A percentile compares a stretch with the other conserved stretches of the same genome.
Evolutionary conservation across 2,797 vertebrate genomes (phyloP).

Genomic region (Lepus oiostolus): DNA sequence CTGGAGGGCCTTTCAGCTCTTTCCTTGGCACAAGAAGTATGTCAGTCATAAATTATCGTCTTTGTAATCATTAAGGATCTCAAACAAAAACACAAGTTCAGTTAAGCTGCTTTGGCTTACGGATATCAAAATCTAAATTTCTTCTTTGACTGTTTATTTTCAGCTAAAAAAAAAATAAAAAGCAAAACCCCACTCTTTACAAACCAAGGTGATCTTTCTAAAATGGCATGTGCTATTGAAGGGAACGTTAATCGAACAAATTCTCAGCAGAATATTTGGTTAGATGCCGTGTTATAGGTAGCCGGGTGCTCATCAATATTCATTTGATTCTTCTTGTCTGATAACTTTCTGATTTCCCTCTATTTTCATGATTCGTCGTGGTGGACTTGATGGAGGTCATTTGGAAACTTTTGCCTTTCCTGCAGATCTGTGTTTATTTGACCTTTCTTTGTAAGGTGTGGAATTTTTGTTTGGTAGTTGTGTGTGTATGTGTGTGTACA

Average conservation of each 20-base stretch:
- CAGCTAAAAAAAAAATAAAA: not conserved
- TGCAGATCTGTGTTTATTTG: constrained; percentile 65
- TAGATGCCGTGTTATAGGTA: constrained; percentile 69
- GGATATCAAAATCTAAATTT: constrained; percentile 86
- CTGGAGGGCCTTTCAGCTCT: constrained; percentile 93
- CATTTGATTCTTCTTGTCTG: constrained; percentile 63
- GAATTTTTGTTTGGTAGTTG: constrained; percentile 73
- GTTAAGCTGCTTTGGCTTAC: constrained; percentile 86
- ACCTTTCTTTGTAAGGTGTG: constrained; percentile 79
- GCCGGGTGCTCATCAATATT: constrained; percentile 78
- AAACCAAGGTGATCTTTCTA: constrained; percentile 67
- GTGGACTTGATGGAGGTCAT: constrained; percentile 63
- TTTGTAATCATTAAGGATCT: constrained; percentile 91
- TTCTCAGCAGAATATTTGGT: constrained; percentile 76
- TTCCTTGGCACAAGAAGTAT: constrained; percentile 93
- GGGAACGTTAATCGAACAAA: constrained; percentile 72
- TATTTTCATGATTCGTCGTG: not conserved
- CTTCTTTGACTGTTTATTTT: constrained; percentile 79
- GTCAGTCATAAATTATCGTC: constrained; percentile 93
- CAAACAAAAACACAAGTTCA: constrained; percentile 89
- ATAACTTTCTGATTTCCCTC: constrained; percentile 63
- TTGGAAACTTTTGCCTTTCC: constrained; percentile 69
- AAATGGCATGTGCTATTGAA: constrained; percentile 30
- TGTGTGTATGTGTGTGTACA: too few relatives aligned
- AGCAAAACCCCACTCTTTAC: constrained; percentile 66